These are phyloP conservation scores for Polydrusus tereticollis DNA, from an alignment of 2,888 invertebrate genomes.

Conservation along the genomic window DNA sequence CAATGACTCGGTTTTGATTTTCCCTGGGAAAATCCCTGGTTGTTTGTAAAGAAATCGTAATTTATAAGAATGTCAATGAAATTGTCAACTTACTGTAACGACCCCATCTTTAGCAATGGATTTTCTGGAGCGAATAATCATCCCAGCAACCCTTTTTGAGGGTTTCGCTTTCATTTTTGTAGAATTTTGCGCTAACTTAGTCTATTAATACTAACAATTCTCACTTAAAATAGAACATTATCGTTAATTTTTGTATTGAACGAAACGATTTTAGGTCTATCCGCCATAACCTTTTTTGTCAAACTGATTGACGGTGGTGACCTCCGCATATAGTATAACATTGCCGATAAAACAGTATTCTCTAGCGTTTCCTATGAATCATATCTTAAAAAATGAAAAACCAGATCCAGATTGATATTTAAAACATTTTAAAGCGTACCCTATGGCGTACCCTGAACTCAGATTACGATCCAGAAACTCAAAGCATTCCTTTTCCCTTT, in stretches of 20 bases:
- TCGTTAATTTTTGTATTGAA: constrained; percentile 47
- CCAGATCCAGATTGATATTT: too few species aligned
- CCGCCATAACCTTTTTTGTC: constrained; percentile 52
- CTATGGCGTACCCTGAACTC: too few species aligned
- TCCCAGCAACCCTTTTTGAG: constrained; percentile 87
- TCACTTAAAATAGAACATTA: constrained; percentile 54
- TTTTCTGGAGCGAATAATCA: constrained; percentile 89
- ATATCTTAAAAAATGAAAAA: not conserved
- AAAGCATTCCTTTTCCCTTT: too few species aligned
- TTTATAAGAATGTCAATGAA: constrained; percentile 10
- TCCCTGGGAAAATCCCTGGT: not conserved
- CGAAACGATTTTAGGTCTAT: constrained; percentile 42
- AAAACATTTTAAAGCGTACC: too few species aligned
- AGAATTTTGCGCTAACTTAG: constrained; percentile 41
- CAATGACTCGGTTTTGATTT: not conserved
- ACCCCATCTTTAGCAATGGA: constrained; percentile 90
- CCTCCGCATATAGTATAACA: not conserved
- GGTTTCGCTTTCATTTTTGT: constrained; percentile 78
- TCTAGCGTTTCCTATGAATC: not conserved
- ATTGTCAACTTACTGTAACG: constrained; percentile 77
- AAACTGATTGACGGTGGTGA: constrained; percentile 14
- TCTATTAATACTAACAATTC: constrained; percentile 27
- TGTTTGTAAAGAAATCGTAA: constrained; percentile 31
- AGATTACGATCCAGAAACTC: too few species aligned
- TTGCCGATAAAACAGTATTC: not conserved